These are phyloP conservation scores for Puffinus mauretanicus DNA, from an alignment of 2,113 vertebrate genomes.

Conservation along the genomic window DNA sequence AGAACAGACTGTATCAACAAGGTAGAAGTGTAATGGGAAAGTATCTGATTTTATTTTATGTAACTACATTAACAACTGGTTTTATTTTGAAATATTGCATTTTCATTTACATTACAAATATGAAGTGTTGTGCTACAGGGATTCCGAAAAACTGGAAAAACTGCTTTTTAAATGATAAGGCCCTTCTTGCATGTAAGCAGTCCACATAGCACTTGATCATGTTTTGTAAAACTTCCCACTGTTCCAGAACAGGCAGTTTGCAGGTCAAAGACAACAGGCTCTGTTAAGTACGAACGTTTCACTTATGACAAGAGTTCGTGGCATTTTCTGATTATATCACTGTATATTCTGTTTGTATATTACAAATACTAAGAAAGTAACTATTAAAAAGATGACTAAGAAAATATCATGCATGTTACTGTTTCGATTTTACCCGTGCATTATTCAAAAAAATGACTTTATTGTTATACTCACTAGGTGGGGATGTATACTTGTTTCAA, in stretches of 20 bases:
- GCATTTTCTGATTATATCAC: not conserved
- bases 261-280: not conserved
- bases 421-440: not conserved
- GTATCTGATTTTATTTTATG: not conserved
- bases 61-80: not conserved
- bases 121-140: not conserved
- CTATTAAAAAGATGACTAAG: not conserved
- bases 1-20: not conserved
- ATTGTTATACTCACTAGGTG: constrained; percentile 91
- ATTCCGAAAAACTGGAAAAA: not conserved
- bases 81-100: not conserved
- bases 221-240: not conserved
- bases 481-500: constrained; percentile 99
- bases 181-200: not conserved
- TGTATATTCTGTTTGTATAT: not conserved
- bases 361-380: not conserved
- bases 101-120: not conserved
- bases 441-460: not conserved
- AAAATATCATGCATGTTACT: not conserved
- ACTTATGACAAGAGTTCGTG: not conserved
- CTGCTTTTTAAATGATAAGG: not conserved
- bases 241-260: not conserved
- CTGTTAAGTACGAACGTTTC: not conserved
- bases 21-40: not conserved
- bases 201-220: not conserved